phyloP scores from a whole-genome alignment of 2,797 vertebrate genomes.

The Pelochelys cantorii region DNA sequence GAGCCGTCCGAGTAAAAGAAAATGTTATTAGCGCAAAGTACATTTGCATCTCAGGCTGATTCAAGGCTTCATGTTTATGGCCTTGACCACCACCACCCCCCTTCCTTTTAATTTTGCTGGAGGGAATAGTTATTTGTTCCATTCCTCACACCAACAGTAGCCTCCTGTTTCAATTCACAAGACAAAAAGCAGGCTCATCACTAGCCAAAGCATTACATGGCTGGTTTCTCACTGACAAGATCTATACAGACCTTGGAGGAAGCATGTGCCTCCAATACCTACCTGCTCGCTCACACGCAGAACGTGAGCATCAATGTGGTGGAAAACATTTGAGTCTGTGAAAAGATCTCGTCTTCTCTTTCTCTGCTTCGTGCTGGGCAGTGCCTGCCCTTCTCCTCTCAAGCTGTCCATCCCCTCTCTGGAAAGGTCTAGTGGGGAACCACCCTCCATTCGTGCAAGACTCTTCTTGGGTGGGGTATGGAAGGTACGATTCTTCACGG shows the following conservation, averaged over 20 bases:
- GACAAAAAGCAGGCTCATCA: background rate
- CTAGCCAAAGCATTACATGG: background rate
- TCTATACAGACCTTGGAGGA: background rate
- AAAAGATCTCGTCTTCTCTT: conserved; percentile 17
- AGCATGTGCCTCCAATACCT: background rate
- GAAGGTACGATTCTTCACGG: background rate
- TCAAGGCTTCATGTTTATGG: background rate
- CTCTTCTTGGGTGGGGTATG: background rate
- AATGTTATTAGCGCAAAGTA: background rate
- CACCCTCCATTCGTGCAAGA: fast-evolving
- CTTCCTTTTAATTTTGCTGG: background rate
- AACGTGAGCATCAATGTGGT: fast-evolving
- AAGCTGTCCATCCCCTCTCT: background rate
- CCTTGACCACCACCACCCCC: background rate
- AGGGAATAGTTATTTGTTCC: background rate
- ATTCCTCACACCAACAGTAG: background rate
- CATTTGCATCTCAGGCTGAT: background rate
- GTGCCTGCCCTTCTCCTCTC: background rate
- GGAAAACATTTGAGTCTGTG: background rate
- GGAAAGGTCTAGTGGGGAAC: background rate
- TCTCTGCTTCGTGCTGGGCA: background rate
- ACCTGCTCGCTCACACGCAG: background rate
- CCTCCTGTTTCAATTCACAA: background rate
- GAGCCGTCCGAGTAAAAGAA: background rate
- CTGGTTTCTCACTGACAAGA: background rate